phyloP scores from a whole-genome alignment of 2,888 invertebrate genomes.

The Graphium colonna region DNA sequence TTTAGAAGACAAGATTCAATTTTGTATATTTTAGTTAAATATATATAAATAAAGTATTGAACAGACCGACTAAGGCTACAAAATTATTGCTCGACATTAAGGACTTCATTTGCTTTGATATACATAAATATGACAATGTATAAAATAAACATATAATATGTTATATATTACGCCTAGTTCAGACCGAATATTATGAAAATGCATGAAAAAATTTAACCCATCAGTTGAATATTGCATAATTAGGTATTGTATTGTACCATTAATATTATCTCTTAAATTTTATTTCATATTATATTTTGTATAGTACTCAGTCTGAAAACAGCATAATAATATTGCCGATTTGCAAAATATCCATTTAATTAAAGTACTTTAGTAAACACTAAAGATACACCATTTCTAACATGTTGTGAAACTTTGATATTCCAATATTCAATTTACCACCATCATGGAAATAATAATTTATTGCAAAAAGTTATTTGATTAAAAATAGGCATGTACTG shows the following conservation, averaged over 20 bases:
- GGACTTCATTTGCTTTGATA: slow-evolving; percentile 13
- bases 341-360: slow-evolving; percentile 7
- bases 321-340: slow-evolving; percentile 15
- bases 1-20: slow-evolving; percentile 14
- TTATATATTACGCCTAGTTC: slow-evolving; percentile 2
- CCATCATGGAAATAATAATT: background rate
- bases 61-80: slow-evolving; percentile 64
- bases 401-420: background rate
- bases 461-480: background rate
- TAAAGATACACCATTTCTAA: background rate
- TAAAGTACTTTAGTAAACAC: background rate
- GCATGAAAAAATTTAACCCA: background rate
- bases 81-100: slow-evolving; percentile 63
- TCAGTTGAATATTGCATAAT: slow-evolving; percentile 4
- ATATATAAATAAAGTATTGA: slow-evolving; percentile 15
- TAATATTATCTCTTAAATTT: slow-evolving; percentile 17
- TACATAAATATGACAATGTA: slow-evolving; percentile 3
- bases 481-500: slow-evolving; percentile 17
- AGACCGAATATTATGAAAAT: slow-evolving; percentile 6
- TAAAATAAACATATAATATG: slow-evolving; percentile 11
- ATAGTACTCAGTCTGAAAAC: slow-evolving; percentile 22
- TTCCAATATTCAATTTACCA: background rate
- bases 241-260: slow-evolving; percentile 20
- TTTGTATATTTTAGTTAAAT: slow-evolving; percentile 8
- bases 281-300: slow-evolving; percentile 15